Evolutionary conservation across 2,888 invertebrate genomes (phyloP).

Genomic region (Pseudoips prasinana): DNA sequence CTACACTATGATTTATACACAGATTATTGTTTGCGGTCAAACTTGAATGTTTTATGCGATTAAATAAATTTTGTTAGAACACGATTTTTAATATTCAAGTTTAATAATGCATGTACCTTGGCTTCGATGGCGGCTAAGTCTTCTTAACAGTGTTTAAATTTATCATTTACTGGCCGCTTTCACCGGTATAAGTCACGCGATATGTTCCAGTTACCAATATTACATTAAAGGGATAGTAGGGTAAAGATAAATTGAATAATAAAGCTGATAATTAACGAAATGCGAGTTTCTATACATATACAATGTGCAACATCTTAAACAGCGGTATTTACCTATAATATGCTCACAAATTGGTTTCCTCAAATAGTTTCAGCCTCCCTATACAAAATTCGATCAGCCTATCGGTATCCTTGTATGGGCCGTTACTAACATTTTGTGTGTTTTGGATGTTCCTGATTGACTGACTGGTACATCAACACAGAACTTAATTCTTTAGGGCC

Average conservation of each 20-base stretch:
- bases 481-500: too few relatives aligned
- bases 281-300: too few relatives aligned
- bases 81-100: slow-evolving; percentile 56
- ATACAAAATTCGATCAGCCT: too few relatives aligned
- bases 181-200: slow-evolving; percentile 65
- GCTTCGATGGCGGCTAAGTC: slow-evolving; percentile 40
- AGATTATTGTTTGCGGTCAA: slow-evolving; percentile 65
- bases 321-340: too few relatives aligned
- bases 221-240: slow-evolving; percentile 37
- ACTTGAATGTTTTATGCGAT: slow-evolving; percentile 53
- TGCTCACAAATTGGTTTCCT: too few relatives aligned
- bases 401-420: too few relatives aligned
- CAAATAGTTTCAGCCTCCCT: too few relatives aligned
- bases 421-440: too few relatives aligned
- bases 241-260: slow-evolving; percentile 33
- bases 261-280: too few relatives aligned
- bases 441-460: too few relatives aligned
- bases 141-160: slow-evolving; percentile 57
- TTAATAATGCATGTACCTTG: slow-evolving; percentile 42
- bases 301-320: too few relatives aligned
- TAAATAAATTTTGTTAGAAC: slow-evolving; percentile 55
- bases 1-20: slow-evolving; percentile 65
- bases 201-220: slow-evolving; percentile 39
- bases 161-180: slow-evolving; percentile 62
- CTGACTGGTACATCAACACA: too few relatives aligned